Percentiles rank a stretch among this genome's conserved stretches.
Conservation (phyloP, 2,797 vertebrate species). For the Podargus strigoides region DNA sequence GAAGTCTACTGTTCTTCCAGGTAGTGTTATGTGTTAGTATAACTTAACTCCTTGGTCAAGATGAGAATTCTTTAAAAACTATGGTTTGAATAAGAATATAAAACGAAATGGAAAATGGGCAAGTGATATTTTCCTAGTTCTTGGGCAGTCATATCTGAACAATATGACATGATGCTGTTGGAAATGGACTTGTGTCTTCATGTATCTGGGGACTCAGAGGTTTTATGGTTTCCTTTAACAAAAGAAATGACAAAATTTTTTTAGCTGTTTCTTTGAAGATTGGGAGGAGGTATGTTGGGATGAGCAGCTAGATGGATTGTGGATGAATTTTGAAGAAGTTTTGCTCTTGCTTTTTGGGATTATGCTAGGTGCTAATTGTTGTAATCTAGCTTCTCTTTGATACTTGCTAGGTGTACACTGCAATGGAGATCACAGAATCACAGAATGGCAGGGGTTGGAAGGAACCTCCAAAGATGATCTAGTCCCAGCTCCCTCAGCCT, state of each 20-base stretch:
- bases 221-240: not conserved
- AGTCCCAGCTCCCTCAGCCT: too few species aligned
- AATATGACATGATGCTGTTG: not conserved
- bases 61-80: not conserved
- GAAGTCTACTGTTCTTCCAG: not conserved
- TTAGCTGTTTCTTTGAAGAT: not conserved
- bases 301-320: not conserved
- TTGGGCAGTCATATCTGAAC: not conserved
- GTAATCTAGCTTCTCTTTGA: not conserved
- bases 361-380: slow-evolving; percentile 35
- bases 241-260: not conserved
- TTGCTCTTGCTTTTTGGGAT: not conserved
- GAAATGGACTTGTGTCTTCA: not conserved
- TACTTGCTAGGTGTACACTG: slow-evolving; percentile 27
- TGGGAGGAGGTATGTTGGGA: not conserved
- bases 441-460: too few species aligned
- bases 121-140: not conserved
- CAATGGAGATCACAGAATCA: too few species aligned
- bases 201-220: not conserved
- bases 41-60: not conserved
- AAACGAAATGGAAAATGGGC: not conserved
- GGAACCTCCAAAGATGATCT: too few species aligned
- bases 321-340: not conserved
- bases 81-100: not conserved
- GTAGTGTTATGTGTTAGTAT: not conserved